phyloP scores from a whole-genome alignment of 92 coral and sea anemone species.

The Hydrozoanthus gracilis region DNA sequence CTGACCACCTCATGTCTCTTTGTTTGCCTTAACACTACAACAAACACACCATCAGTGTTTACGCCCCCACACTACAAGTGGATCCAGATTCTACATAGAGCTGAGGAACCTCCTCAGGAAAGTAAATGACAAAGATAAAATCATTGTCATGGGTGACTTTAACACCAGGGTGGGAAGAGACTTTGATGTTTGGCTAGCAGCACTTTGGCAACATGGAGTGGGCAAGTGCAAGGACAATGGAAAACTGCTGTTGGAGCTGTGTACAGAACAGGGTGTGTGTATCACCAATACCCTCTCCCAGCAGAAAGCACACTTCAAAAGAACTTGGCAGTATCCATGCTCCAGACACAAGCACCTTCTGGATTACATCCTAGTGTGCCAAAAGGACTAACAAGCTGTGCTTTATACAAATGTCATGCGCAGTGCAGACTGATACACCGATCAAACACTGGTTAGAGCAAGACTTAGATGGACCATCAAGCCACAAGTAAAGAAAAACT shows the following conservation, averaged over 20 bases:
- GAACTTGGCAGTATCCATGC: slow-evolving; percentile 31
- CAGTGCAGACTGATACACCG: slow-evolving; percentile 20
- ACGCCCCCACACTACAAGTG: slow-evolving; percentile 24
- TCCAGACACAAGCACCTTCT: slow-evolving; percentile 24
- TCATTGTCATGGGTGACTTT: background rate
- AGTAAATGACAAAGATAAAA: background rate
- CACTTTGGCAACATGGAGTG: slow-evolving; percentile 6
- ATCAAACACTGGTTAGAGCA: slow-evolving; percentile 3
- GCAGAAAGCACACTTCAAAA: background rate
- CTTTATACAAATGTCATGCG: background rate
- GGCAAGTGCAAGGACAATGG: slow-evolving; percentile 20
- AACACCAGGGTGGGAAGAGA: slow-evolving; percentile 28
- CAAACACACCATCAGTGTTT: slow-evolving; percentile 18
- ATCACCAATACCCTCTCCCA: background rate
- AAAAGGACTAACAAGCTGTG: background rate
- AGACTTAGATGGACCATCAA: background rate
- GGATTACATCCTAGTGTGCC: slow-evolving; percentile 3
- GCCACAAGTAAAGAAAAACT: background rate
- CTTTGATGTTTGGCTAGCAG: background rate
- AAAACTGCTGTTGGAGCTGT: background rate
- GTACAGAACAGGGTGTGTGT: background rate
- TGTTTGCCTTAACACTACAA: background rate
- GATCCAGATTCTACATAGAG: slow-evolving; percentile 19
- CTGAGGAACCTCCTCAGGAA: background rate
- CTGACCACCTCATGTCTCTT: slow-evolving; percentile 40